Evolutionary conservation across 2,113 vertebrate genomes (phyloP).

Genomic region (Dromas ardeola): DNA sequence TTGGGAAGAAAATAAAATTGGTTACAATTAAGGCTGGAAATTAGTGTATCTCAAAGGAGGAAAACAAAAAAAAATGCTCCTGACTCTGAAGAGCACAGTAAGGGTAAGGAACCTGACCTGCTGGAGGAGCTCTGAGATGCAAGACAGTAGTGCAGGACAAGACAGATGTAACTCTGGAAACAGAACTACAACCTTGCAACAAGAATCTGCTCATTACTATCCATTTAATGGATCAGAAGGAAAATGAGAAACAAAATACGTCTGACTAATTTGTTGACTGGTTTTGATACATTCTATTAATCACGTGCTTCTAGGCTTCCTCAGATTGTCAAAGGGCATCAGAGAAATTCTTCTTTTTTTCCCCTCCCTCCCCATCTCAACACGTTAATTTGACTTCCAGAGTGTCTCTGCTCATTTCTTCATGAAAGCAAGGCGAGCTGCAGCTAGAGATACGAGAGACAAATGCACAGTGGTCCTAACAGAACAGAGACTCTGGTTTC

Average conservation of each 20-base stretch:
- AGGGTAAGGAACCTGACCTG: neutral
- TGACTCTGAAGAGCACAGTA: neutral
- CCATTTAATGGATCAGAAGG: neutral
- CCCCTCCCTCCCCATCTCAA: neutral
- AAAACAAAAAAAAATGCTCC: neutral
- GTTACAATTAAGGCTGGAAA: neutral
- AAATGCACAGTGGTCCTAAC: accelerated
- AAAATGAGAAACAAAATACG: neutral
- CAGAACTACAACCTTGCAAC: neutral
- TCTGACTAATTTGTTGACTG: neutral
- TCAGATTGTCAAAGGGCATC: neutral
- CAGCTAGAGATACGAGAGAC: neutral
- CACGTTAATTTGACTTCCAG: neutral
- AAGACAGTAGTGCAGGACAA: neutral
- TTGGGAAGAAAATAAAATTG: neutral
- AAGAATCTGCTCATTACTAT: neutral
- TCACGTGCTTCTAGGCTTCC: neutral
- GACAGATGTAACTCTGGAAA: neutral
- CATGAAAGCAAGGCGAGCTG: neutral
- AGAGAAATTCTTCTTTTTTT: neutral
- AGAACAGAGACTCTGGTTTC: neutral
- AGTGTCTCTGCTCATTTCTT: neutral
- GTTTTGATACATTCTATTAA: neutral
- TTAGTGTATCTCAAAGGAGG: neutral
- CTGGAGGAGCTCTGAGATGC: neutral